These are phyloP conservation scores for Cotesia chilonis DNA, from an alignment of 1,140 invertebrate species.

Conservation along the genomic window DNA sequence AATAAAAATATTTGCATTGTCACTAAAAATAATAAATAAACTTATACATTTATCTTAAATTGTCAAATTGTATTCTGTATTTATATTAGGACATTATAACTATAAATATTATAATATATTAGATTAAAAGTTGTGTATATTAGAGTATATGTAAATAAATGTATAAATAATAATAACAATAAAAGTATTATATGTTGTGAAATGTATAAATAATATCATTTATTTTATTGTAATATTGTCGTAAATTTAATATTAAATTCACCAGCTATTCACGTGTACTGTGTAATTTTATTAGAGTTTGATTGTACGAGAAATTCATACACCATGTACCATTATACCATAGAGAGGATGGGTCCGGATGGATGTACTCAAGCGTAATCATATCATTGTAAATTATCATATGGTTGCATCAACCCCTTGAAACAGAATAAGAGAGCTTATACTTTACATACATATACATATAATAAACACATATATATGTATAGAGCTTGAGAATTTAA, in stretches of 20 bases:
- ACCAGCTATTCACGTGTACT: not conserved
- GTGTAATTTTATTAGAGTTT: not conserved
- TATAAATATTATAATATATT: not conserved
- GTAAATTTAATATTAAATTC: conserved; percentile 5
- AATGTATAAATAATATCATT: not conserved
- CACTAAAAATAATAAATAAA: not conserved
- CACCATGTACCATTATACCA: not conserved
- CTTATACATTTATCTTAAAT: not conserved
- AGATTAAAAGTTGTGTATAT: conserved; percentile 54
- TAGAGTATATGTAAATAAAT: conserved; percentile 63
- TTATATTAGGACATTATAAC: too few relatives aligned
- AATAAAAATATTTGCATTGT: not conserved
- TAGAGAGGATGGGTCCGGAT: conserved; percentile 17
- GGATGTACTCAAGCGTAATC: conserved; percentile 35
- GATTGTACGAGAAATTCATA: not conserved
- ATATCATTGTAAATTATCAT: conserved; percentile 28
- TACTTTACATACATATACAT: not conserved
- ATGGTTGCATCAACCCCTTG: conserved; percentile 9
- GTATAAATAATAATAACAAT: conserved; percentile 53
- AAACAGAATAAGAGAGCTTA: not conserved
- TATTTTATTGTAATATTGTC: not conserved
- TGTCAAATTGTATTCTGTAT: too few relatives aligned
- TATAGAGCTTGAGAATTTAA: too few relatives aligned
- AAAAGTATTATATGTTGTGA: too few relatives aligned
- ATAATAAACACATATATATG: not conserved